Evolutionary conservation across 2,113 vertebrate species (phyloP).

Genomic region (Phrynosoma blainvillii): DNA sequence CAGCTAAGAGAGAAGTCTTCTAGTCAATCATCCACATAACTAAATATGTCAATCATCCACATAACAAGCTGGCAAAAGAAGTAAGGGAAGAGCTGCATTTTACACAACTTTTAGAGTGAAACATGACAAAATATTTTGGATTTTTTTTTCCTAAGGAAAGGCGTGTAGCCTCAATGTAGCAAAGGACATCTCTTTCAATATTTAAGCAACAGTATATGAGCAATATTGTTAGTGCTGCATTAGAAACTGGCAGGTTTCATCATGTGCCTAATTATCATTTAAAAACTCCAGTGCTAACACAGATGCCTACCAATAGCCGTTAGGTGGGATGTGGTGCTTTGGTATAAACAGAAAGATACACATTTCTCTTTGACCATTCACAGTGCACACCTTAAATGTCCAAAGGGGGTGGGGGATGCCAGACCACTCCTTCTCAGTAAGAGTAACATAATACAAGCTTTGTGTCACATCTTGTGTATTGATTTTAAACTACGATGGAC

Average conservation of each 20-base stretch:
- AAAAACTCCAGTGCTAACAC: not conserved
- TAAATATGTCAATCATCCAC: conserved; percentile 39
- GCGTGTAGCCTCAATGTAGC: not conserved
- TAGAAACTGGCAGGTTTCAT: not conserved
- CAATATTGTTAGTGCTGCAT: not conserved
- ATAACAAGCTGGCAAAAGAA: conserved; percentile 37
- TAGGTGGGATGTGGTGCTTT: not conserved
- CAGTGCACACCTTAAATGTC: not conserved
- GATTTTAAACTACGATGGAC: not conserved
- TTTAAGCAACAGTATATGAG: not conserved
- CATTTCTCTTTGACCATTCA: not conserved
- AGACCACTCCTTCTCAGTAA: not conserved
- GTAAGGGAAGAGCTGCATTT: conserved; percentile 14
- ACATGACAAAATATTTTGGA: not conserved
- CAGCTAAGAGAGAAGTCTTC: not conserved
- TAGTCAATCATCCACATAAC: conserved; percentile 31
- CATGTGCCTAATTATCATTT: not conserved
- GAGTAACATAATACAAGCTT: not conserved
- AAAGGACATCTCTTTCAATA: conserved; percentile 22
- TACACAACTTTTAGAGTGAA: conserved; percentile 14
- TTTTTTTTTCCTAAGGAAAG: not conserved
- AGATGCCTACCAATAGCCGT: not conserved
- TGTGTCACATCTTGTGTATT: not conserved
- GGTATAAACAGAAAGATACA: not conserved
- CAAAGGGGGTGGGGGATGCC: no score